Percentiles rank a stretch among this genome's conserved stretches.
phyloP scores from a whole-genome alignment of 2,113 vertebrate species.

The Nibea coibor region DNA sequence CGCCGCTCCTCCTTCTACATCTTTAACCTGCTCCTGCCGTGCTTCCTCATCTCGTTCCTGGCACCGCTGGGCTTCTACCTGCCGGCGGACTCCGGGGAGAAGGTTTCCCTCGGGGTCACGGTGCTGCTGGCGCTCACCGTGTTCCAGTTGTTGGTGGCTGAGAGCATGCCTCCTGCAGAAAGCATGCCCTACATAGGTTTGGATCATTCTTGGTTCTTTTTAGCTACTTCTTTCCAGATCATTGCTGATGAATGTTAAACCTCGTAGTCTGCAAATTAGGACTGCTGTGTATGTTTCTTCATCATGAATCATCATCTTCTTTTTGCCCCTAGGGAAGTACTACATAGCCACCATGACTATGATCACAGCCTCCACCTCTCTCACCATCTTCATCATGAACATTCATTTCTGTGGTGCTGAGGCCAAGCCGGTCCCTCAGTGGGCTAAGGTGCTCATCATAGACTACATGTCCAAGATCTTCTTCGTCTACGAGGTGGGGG shows the following conservation, averaged over 20 bases:
- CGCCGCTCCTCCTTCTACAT: conserved; percentile 97
- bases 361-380: conserved; percentile 97
- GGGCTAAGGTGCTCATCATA: conserved; percentile 96
- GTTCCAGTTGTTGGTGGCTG: conserved; percentile 97
- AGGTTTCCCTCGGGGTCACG: conserved; percentile 96
- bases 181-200: conserved; percentile 96
- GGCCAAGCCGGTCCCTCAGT: conserved; percentile 94
- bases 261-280: background rate
- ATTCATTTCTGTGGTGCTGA: conserved; percentile 97
- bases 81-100: conserved; percentile 97
- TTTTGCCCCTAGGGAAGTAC: conserved; percentile 89
- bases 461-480: conserved; percentile 97
- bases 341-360: conserved; percentile 99
- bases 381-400: conserved; percentile 99
- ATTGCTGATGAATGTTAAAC: background rate
- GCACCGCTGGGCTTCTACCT: conserved; percentile 97
- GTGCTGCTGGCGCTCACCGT: conserved; percentile 97
- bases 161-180: conserved; percentile 98
- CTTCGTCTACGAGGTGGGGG: conserved; percentile 96
- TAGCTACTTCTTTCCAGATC: background rate
- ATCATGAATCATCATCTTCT: conserved; percentile 1
- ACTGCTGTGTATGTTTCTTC: background rate
- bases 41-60: conserved; percentile 96
- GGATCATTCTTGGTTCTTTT: conserved; percentile 17
- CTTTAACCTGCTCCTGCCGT: conserved; percentile 95